Percentiles rank a stretch among this genome's conserved stretches.
Conservation (phyloP, 2,113 vertebrate genomes). For the Caranx ignobilis region DNA sequence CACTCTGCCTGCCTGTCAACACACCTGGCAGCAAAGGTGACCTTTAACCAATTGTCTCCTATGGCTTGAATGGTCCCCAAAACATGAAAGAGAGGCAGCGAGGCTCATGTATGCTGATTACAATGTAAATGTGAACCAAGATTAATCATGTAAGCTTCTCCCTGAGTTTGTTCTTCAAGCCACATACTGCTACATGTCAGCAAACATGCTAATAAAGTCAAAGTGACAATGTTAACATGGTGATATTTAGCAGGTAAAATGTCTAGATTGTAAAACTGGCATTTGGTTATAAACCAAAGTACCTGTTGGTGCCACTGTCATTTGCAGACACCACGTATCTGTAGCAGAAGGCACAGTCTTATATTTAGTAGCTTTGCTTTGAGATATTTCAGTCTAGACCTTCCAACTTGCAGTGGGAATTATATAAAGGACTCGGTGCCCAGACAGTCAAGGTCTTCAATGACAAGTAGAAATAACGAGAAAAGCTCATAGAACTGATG, state of each 20-base stretch:
- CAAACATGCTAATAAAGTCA: no score
- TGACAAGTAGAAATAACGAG: constrained; percentile 1
- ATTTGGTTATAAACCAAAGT: not conserved
- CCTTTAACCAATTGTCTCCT: constrained; percentile 22
- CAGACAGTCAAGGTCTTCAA: constrained; percentile 18
- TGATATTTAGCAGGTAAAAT: not conserved
- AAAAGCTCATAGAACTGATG: constrained; percentile 1
- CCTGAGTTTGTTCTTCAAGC: not conserved
- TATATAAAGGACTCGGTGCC: not conserved
- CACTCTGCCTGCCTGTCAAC: constrained; percentile 28
- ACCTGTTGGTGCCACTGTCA: no score
- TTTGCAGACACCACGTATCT: not conserved
- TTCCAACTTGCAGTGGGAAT: not conserved
- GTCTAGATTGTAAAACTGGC: not conserved
- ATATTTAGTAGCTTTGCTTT: not conserved
- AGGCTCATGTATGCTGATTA: not conserved
- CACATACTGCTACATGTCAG: not conserved
- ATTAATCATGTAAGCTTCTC: not conserved
- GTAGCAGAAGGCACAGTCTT: not conserved
- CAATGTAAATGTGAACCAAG: not conserved
- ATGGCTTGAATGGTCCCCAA: not conserved
- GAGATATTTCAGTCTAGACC: not conserved
- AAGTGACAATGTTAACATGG: not conserved
- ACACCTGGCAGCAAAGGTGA: constrained; percentile 56
- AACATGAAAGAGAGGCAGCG: not conserved